These are phyloP conservation scores for Dromius quadrimaculatus DNA, from an alignment of 2,888 invertebrate species.

Conservation along the genomic window DNA sequence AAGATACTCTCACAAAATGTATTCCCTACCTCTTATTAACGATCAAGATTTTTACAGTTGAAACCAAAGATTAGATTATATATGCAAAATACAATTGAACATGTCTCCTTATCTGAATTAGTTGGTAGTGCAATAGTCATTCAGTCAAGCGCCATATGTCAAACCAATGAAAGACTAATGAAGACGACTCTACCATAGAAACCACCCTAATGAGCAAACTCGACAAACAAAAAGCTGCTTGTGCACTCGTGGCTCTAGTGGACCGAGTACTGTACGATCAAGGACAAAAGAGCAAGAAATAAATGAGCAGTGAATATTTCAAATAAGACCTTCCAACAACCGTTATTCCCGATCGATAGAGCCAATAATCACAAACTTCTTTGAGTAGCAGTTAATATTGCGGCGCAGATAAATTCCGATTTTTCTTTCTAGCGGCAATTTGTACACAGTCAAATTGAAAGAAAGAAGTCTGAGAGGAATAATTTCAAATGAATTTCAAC, in stretches of 20 bases:
- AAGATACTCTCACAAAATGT: too few species aligned
- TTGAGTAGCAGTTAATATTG: constrained; percentile 30
- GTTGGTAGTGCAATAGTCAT: constrained; percentile 8
- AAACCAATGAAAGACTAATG: constrained; percentile 50
- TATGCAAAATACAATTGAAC: too few species aligned
- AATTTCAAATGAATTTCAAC: background rate
- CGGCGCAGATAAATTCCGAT: constrained; percentile 24
- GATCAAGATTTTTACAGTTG: too few species aligned
- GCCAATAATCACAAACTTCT: constrained; percentile 19
- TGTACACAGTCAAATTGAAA: constrained; percentile 23
- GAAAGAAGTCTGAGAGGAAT: background rate
- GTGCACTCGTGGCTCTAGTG: too few species aligned
- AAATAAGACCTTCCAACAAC: constrained; percentile 41
- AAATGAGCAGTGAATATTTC: constrained; percentile 45
- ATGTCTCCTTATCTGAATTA: too few species aligned
- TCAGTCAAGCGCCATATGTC: constrained; percentile 2
- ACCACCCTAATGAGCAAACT: constrained; percentile 41
- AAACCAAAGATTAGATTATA: too few species aligned
- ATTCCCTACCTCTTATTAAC: too few species aligned
- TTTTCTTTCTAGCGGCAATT: constrained; percentile 23
- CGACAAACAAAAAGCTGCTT: constrained; percentile 25
- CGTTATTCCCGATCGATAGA: constrained; percentile 43
- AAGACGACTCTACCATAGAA: constrained; percentile 39
- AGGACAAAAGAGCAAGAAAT: constrained; percentile 45
- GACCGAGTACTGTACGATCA: constrained; percentile 21